Base-by-base conservation (phyloP, 1,140 invertebrate species). In the Eufriesea mexicana region DNA sequence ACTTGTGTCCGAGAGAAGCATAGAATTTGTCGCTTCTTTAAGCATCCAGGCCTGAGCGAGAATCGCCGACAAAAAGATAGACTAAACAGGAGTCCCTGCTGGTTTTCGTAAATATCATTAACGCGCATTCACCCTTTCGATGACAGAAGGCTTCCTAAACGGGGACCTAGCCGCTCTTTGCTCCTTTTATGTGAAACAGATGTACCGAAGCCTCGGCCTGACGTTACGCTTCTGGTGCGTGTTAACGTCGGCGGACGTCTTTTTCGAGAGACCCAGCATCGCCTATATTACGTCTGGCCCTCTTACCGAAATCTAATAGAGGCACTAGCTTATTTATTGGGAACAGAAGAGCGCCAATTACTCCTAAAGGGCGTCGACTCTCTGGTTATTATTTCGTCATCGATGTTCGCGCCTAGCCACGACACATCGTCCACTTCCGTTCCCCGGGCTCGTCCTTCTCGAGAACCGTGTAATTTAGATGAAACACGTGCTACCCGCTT, bases 111-210 rank as follows among this genome's bases (percentile, higher is more conserved):
- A 68, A 77, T 89, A 81, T 84, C 86, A 62, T 80, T 83, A 83
- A 83, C 67, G 64, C 62, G 47, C 45, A 62, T 70, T 73, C 71
- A 85, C 82, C 77, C 83, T 82, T 88, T 89, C 83, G 88, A 83
- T 62, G 86, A 89, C 84, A 85, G 84, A 88, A 76, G 54, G 25
- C 87, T 88, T 85, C 79, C 86, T 72, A 57, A 81, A 64, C 66
- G 70, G 55, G 55, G 42, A 70, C 62, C 76, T 79, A 28, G 77
- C 54, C 35, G 49, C 54, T 75, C 54, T 75, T 71, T 78, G 86
- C 79, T 83, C 87, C 66, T 89, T 86, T 89, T 90, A 91, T 90
- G 89, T 74, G 86, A 88, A 91, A 84, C 91, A 92, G 89, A 91
- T 92, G 91, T 75, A 85, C 42, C 67, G 51, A 77, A 59, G 74